These are phyloP conservation scores for Bubo blakistoni DNA, from an alignment of 2,113 vertebrate genomes.

Conservation along the genomic window DNA sequence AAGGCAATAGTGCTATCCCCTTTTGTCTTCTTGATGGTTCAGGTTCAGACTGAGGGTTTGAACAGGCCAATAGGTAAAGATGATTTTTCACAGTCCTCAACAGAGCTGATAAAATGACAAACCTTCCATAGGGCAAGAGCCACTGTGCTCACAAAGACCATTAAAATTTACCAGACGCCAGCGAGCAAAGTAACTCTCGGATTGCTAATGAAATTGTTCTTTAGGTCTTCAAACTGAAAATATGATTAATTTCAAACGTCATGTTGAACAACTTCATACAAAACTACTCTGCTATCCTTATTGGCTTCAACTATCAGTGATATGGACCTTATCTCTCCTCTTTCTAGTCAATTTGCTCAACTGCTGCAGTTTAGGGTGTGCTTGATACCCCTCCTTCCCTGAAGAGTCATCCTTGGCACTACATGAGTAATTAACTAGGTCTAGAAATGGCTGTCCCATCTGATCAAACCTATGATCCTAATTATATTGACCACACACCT, in stretches of 20 bases:
- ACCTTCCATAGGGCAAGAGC: neutral
- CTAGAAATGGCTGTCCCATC: neutral
- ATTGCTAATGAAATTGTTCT: neutral
- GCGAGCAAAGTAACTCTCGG: neutral
- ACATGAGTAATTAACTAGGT: neutral
- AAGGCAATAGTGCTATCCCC: neutral
- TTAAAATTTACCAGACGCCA: neutral
- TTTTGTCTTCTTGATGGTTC: neutral
- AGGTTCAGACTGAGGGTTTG: neutral
- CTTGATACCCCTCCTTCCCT: neutral
- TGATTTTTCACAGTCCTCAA: neutral
- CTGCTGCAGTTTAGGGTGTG: neutral
- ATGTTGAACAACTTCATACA: neutral
- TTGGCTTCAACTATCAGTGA: neutral
- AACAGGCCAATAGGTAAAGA: neutral
- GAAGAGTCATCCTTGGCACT: neutral
- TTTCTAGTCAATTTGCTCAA: neutral
- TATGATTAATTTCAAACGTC: neutral
- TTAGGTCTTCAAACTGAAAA: neutral
- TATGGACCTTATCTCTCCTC: neutral
- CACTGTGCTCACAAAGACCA: neutral
- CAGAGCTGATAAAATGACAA: neutral
- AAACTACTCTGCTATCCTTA: neutral
- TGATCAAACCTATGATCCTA: neutral
- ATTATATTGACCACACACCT: neutral